These are phyloP conservation scores for Sciurus vulgaris DNA, from an alignment of 2,797 vertebrate genomes.

Conservation along the genomic window DNA sequence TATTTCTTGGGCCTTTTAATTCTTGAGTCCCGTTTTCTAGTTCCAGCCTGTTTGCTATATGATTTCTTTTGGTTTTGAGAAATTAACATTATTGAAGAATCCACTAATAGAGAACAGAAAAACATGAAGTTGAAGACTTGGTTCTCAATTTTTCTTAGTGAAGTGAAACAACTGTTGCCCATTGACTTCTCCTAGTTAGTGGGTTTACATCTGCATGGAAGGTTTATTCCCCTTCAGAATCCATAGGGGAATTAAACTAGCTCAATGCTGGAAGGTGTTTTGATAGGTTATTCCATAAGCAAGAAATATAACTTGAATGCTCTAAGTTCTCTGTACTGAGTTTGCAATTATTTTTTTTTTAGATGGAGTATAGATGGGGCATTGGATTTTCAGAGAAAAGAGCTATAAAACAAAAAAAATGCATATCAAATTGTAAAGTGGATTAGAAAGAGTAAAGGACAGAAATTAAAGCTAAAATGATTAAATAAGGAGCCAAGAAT, in stretches of 20 bases:
- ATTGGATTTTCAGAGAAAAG: neutral
- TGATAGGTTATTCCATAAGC: neutral
- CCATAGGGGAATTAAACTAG: neutral
- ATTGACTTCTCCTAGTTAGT: neutral
- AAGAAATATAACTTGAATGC: neutral
- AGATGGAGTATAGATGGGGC: neutral
- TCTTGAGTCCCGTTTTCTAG: neutral
- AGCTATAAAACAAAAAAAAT: neutral
- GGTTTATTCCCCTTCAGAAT: neutral
- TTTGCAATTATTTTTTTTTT: neutral
- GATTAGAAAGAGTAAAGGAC: neutral
- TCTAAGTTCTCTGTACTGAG: neutral
- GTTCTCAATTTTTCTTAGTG: neutral
- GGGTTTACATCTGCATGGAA: neutral
- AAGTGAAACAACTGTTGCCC: neutral
- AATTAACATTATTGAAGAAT: neutral
- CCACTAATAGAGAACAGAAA: neutral
- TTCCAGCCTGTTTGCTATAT: neutral
- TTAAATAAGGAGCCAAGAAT: neutral
- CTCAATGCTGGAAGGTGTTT: neutral
- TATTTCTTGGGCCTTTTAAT: neutral
- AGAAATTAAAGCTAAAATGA: neutral
- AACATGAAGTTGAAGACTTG: neutral
- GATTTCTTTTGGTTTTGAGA: neutral
- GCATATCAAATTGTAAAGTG: neutral